Evolutionary conservation across 2,113 vertebrate species (phyloP).

Genomic region (Hucho hucho): DNA sequence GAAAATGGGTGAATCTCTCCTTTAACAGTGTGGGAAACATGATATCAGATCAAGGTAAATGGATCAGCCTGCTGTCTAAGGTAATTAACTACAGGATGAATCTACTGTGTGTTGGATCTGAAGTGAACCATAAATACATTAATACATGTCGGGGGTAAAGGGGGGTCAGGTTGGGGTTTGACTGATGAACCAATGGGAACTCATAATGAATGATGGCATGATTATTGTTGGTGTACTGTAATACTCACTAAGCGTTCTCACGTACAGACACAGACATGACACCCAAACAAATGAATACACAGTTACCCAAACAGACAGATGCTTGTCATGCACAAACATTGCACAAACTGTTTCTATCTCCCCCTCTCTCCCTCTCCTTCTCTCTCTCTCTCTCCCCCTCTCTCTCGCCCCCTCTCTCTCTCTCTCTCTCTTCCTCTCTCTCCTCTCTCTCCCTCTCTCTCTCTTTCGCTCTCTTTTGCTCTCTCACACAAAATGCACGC

Average conservation of each 20-base stretch:
- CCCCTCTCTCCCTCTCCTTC: too few relatives aligned
- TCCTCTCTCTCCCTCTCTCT: too few relatives aligned
- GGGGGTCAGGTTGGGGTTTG: too few relatives aligned
- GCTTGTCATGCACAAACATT: too few relatives aligned
- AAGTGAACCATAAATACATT: too few relatives aligned
- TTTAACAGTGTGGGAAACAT: conserved; percentile 27
- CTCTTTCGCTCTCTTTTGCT: too few relatives aligned
- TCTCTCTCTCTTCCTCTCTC: too few relatives aligned
- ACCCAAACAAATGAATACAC: background rate
- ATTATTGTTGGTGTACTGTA: background rate
- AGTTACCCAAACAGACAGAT: too few relatives aligned
- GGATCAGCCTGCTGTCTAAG: conserved; percentile 33
- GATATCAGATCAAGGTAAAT: conserved; percentile 33
- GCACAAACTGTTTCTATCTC: too few relatives aligned
- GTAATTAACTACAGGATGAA: conserved; percentile 44
- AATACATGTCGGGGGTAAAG: too few relatives aligned
- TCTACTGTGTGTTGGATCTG: conserved; percentile 19
- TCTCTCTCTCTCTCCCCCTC: rapidly evolving
- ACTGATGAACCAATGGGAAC: background rate
- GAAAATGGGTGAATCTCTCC: too few relatives aligned
- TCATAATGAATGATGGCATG: background rate
- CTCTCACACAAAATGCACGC: too few relatives aligned
- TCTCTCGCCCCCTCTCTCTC: rapidly evolving
- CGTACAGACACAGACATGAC: conserved; percentile 43
- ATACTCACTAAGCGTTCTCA: conserved; percentile 15